A percentile compares a stretch with the other conserved stretches of the same genome.
These are phyloP conservation scores for Lophotriccus pileatus DNA, from an alignment of 2,797 vertebrate species.

Conservation along the genomic window DNA sequence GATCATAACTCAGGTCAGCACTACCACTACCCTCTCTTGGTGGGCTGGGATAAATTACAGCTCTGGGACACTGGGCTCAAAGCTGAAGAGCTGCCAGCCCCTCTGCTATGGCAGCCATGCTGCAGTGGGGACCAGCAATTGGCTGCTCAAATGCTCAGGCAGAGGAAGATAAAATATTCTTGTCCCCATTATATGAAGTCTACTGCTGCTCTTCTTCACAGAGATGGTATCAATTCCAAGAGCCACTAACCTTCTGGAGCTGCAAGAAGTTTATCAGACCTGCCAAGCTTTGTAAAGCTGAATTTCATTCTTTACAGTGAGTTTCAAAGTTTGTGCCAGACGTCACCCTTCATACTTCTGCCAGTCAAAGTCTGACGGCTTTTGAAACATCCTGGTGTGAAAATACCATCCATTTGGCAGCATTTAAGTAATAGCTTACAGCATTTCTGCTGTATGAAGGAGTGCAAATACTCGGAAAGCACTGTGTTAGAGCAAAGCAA, in stretches of 20 bases:
- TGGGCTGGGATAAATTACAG: neutral
- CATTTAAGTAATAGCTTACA: neutral
- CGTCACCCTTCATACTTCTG: neutral
- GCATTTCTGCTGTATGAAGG: neutral
- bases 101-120: neutral
- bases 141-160: neutral
- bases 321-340: neutral
- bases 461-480: neutral
- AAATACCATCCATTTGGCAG: neutral
- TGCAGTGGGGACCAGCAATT: neutral
- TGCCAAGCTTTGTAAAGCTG: neutral
- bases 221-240: neutral
- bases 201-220: neutral
- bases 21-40: rapidly evolving
- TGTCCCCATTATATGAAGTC: neutral
- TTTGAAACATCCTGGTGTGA: neutral
- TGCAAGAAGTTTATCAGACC: neutral
- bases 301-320: neutral
- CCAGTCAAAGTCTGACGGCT: neutral
- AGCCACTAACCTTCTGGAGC: neutral
- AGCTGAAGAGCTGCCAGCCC: neutral
- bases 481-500: neutral
- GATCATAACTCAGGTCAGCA: neutral
- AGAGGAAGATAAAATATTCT: neutral
- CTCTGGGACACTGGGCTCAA: neutral